Base-by-base conservation (phyloP, 2,113 vertebrate genomes). In the Trichomycterus rosablanca region DNA sequence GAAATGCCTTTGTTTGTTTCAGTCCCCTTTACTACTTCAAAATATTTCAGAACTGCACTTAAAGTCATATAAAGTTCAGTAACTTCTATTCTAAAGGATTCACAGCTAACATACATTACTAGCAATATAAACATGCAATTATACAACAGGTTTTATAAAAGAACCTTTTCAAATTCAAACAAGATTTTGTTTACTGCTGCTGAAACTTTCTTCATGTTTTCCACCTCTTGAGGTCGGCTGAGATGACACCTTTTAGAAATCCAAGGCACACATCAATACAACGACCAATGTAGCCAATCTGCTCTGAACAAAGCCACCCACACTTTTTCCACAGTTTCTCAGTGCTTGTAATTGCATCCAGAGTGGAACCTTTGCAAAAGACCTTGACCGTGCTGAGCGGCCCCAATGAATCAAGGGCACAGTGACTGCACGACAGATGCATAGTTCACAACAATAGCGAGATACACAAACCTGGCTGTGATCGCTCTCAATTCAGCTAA, bases 281-380 rank as follows among this genome's bases (percentile, higher is more conserved):
- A 35, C 34, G 7, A 9, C 46, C 48, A 34, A 19, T 39, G 16
- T 43, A 61, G 57, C 58, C 69, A 60, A 66, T 66, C 63, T 71
- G 35, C 45, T 14, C 12, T 12, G 70, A 67, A 72, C 59, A 72
- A 72, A 72, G 59, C 63, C 70, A 58, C 48, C 70, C 64, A 63
- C 70, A 50, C 46, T 34, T 39, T 60, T 44, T n/a, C n/a, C 35
- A 42, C 59, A 32, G 11, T 23, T 61, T 49, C 50, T 34, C 59
- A 39, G 53, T 6, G 26, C 26, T 39, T 30, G 70, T 63, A 67
- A 72, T 72, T 72, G 59, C 64, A 63, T 67, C 56, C 59, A 72
- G 59, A n/a, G 52, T 39, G 11, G 42, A 63, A 67, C 51, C 52
- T 20, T 55, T 19, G n/a, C 42, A 23, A 19, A 55, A 48, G 62